A percentile compares a stretch with the other conserved stretches of the same genome.
These are phyloP conservation scores for Dipus sagitta DNA, from an alignment of 2,797 vertebrate genomes.

Conservation along the genomic window DNA sequence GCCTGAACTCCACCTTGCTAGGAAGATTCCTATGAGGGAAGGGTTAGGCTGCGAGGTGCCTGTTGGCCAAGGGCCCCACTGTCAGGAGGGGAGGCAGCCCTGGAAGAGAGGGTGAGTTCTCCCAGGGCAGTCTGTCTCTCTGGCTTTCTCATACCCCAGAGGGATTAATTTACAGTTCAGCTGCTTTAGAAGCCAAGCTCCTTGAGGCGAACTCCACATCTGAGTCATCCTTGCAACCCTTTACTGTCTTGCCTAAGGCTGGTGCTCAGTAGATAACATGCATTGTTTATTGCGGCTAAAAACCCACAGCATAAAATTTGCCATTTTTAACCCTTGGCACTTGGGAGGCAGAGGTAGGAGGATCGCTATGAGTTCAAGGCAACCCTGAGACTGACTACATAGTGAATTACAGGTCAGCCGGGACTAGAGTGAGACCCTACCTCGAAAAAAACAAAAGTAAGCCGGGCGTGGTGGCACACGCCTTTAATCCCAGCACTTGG, in stretches of 20 bases:
- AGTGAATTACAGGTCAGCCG: no score
- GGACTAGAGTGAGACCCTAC: no score
- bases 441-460: no score
- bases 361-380: no score
- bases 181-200: not conserved
- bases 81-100: not conserved
- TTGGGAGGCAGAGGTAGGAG: no score
- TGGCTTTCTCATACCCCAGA: not conserved
- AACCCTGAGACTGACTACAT: no score
- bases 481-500: no score
- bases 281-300: not conserved
- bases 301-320: not conserved
- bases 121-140: not conserved
- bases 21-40: not conserved
- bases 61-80: not conserved
- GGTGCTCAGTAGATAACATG: not conserved
- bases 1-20: constrained; percentile 44
- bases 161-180: not conserved
- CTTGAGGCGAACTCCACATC: not conserved
- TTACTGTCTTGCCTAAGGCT: not conserved
- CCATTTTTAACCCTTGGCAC: no score
- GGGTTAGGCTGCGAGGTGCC: not conserved
- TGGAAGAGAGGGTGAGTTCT: not conserved
- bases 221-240: not conserved
- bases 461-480: no score